Percentiles rank a stretch among this genome's conserved stretches.
These are phyloP conservation scores for Drosophila bocqueti DNA, from an alignment of 1,140 invertebrate genomes.

Conservation along the genomic window DNA sequence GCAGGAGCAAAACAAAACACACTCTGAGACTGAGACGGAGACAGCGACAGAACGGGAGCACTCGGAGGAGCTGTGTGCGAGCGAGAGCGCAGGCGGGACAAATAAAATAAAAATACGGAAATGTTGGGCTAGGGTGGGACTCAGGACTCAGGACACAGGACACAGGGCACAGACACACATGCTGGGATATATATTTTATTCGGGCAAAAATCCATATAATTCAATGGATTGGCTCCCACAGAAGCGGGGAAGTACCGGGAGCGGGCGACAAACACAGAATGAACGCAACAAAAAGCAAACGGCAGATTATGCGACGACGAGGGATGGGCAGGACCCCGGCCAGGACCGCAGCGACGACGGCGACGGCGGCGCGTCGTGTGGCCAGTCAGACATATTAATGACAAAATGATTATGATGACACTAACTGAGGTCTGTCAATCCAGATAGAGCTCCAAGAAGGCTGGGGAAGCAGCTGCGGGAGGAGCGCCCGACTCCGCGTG, in stretches of 20 bases:
- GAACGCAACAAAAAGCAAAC: constrained; percentile 79
- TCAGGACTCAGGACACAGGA: constrained; percentile 4
- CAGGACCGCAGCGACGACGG: constrained; percentile 11
- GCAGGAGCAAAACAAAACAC: constrained; percentile 60
- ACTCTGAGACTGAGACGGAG: constrained; percentile 30
- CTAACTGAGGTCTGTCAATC: constrained; percentile 65
- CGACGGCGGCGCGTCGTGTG: constrained; percentile 59
- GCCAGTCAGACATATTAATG: constrained; percentile 83
- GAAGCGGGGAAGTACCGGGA: constrained; percentile 2
- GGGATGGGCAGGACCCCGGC: constrained; percentile 16
- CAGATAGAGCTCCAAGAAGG: constrained; percentile 22
- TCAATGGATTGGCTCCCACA: constrained; percentile 74
- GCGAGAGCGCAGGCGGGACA: constrained; percentile 38
- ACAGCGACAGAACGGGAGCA: background rate
- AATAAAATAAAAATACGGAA: constrained; percentile 75
- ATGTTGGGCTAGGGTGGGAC: constrained; percentile 64
- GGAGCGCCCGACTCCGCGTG: constrained; percentile 8
- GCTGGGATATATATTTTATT: constrained; percentile 67
- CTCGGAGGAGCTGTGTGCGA: constrained; percentile 21
- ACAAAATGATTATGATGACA: constrained; percentile 85
- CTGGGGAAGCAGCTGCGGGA: background rate
- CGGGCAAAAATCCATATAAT: constrained; percentile 79
- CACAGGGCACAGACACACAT: constrained; percentile 17
- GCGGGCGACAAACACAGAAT: constrained; percentile 58
- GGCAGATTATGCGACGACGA: constrained; percentile 68